Percentiles rank a stretch among this genome's conserved stretches.
Conservation (phyloP, 2,888 invertebrate genomes). For the Catonia carolina region DNA sequence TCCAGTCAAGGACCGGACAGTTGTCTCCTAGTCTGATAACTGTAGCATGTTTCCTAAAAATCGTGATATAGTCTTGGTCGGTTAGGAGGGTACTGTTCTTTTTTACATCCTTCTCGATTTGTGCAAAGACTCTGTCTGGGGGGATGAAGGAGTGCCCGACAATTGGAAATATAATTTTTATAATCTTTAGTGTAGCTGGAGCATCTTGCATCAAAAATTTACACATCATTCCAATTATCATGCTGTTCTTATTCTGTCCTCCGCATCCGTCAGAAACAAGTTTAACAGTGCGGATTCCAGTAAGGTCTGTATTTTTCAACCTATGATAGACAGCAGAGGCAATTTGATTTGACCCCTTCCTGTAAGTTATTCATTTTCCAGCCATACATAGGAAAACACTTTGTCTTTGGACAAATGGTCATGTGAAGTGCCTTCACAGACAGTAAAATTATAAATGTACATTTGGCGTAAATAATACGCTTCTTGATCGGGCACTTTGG, state of each 20-base stretch:
- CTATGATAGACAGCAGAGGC: slow-evolving; percentile 34
- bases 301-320: slow-evolving; percentile 19
- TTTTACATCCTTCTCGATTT: slow-evolving; percentile 26
- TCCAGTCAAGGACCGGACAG: slow-evolving; percentile 28
- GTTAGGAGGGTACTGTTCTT: slow-evolving; percentile 26
- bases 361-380: slow-evolving; percentile 35
- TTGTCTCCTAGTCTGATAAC: slow-evolving; percentile 24
- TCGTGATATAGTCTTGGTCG: slow-evolving; percentile 25
- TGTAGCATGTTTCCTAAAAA: slow-evolving; percentile 17
- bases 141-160: too few species aligned
- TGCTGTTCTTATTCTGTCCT: slow-evolving; percentile 21
- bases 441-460: slow-evolving; percentile 11
- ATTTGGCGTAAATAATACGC: slow-evolving; percentile 35
- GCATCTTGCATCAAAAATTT: slow-evolving; percentile 7
- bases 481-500: slow-evolving; percentile 38
- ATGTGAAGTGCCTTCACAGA: slow-evolving; percentile 33
- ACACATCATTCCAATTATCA: slow-evolving; percentile 12
- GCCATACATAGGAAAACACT: slow-evolving; percentile 36
- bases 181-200: not conserved
- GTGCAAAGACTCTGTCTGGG: slow-evolving; percentile 30
- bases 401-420: slow-evolving; percentile 31
- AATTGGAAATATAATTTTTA: slow-evolving; percentile 19
- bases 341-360: slow-evolving; percentile 37
- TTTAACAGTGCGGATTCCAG: slow-evolving; percentile 1
- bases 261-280: slow-evolving; percentile 20